Evolutionary conservation across 2,113 vertebrate genomes (phyloP).

Genomic region (Etia nguti): DNA sequence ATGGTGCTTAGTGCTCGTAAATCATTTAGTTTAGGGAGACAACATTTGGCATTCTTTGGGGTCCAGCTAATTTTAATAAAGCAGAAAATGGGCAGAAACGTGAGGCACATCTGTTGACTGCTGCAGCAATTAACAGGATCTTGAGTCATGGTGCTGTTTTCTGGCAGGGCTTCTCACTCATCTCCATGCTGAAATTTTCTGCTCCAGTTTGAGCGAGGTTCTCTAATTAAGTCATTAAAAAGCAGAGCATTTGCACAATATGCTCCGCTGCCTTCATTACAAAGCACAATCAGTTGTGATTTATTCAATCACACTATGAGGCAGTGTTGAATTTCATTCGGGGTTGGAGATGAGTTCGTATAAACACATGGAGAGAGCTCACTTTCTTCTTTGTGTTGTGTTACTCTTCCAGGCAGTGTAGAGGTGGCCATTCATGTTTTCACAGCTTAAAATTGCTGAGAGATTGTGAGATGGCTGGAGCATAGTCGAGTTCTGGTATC

Average conservation of each 20-base stretch:
- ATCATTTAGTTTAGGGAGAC: conserved; percentile 49
- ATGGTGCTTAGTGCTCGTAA: conserved; percentile 19
- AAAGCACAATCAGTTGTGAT: conserved; percentile 60
- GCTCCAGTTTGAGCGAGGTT: conserved; percentile 63
- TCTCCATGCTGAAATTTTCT: conserved; percentile 55
- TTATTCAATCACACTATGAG: conserved; percentile 52
- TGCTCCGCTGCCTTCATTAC: conserved; percentile 66
- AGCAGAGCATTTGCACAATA: conserved; percentile 64
- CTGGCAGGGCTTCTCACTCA: conserved; percentile 40
- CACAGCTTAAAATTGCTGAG: conserved; percentile 18
- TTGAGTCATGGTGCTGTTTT: not conserved
- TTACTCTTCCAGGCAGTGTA: not conserved
- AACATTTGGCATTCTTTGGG: conserved; percentile 50
- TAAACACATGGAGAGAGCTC: not conserved
- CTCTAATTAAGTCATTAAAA: conserved; percentile 75
- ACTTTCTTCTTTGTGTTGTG: not conserved
- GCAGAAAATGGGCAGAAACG: conserved; percentile 49
- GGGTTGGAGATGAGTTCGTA: not conserved
- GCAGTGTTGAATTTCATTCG: conserved; percentile 24
- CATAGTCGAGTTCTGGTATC: not conserved
- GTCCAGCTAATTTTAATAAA: conserved; percentile 51
- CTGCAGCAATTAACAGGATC: conserved; percentile 58
- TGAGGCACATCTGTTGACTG: conserved; percentile 64
- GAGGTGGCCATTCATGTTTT: conserved; percentile 14
- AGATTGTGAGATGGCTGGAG: not conserved